phyloP scores from a whole-genome alignment of 2,113 vertebrate species.

The Ptilonorhynchus violaceus region DNA sequence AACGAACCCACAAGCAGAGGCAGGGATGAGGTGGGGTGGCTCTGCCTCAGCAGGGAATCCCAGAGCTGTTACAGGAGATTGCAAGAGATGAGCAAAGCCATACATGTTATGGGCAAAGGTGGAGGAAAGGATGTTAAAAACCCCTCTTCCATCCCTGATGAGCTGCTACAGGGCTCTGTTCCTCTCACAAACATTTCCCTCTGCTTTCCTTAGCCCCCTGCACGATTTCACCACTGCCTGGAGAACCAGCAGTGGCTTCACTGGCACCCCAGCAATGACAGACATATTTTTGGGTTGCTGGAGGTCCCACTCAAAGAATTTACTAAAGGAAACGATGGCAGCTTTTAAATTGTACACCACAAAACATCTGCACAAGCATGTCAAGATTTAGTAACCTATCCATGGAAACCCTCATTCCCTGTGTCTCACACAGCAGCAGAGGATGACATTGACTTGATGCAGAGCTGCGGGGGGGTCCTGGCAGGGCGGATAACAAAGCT shows the following conservation, averaged over 20 bases:
- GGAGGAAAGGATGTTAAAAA: not conserved
- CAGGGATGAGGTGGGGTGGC: not conserved
- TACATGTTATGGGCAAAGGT: not conserved
- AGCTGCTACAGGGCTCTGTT: not conserved
- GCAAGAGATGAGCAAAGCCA: not conserved
- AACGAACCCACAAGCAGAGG: not conserved
- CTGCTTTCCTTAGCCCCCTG: not conserved
- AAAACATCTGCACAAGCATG: not conserved
- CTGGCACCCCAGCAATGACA: not conserved
- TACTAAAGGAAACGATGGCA: not conserved
- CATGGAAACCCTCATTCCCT: not conserved
- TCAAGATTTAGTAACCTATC: not conserved
- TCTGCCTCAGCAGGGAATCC: not conserved
- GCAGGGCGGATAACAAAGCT: not conserved
- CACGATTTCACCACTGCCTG: not conserved
- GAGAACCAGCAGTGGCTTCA: not conserved
- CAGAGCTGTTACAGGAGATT: not conserved
- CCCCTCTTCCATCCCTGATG: not conserved
- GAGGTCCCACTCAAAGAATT: not conserved
- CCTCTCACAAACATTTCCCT: not conserved
- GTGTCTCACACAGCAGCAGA: not conserved
- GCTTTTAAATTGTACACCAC: not conserved
- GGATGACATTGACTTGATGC: not conserved
- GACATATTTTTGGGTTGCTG: not conserved
- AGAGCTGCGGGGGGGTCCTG: not conserved